Evolutionary conservation across 2,888 invertebrate genomes (phyloP), one percentile per base, ranked within the genome.

Genomic region (Aplocera efformata): DNA sequence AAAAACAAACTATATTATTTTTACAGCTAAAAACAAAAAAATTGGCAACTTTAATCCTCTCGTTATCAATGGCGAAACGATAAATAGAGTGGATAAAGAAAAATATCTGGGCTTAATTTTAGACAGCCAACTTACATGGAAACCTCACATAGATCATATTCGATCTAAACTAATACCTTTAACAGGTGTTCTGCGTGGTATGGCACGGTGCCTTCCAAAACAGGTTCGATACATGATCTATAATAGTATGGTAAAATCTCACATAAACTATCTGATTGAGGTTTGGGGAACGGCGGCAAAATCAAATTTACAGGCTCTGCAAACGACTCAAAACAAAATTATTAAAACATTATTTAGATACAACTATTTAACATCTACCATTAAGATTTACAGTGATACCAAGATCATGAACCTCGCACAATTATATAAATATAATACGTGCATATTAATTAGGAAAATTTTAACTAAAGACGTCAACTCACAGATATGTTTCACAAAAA

Each of bases 51-150:
- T 8, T 8, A 17, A 7, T 6, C 32, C 32, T 8, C 9, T 44
- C 6, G 32, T 6, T 6, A 44, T 49, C 7, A 38, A 44, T 29
- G 24, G 25, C 9, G 7, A 39, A 20, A 13, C 8, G 21, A 34
- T 45, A 3, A 32, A 41, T 1, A 37, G 22, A 45, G 29, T 30
- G 7, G 6, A 40, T n/a, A 6, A 24, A 13, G 48, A 53, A 46
- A 52, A 50, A 46, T 57, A 53, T 24, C 38, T 57, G 1, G 56
- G 53, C 1, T 22, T 56, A 6, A 39, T 48, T 6, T 4, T 57
- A 1, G 50, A 54, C 7, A 42, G 20, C 6, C 24, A 41, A 1
- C 22, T 54, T 0, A 40, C 38, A 0, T 57, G 53, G 52, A 49
- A 40, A 27, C 38, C 37, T 5, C 56, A 57, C 20, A 40, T 53